These are phyloP conservation scores for Phainopepla nitens DNA, from an alignment of 2,113 vertebrate genomes.

Conservation along the genomic window DNA sequence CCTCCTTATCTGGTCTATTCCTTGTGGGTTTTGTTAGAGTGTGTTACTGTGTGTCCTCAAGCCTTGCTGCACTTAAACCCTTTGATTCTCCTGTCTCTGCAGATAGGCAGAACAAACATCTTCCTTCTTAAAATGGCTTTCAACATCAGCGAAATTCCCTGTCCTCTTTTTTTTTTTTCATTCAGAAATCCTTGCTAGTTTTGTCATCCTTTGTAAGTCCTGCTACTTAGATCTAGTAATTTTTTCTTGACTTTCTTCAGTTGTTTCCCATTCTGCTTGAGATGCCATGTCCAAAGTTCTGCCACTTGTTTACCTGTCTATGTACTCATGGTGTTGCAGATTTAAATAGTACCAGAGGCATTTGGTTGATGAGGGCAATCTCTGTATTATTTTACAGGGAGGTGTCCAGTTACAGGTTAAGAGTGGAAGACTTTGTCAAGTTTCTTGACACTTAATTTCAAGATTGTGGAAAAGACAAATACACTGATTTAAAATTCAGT, in stretches of 20 bases:
- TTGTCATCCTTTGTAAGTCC: not conserved
- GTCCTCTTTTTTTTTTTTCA: not conserved
- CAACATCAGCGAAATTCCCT: not conserved
- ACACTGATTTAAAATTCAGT: not conserved
- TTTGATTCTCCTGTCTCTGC: not conserved
- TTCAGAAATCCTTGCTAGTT: not conserved
- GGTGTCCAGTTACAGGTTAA: not conserved
- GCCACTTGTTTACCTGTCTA: not conserved
- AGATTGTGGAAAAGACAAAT: not conserved
- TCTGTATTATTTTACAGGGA: not conserved
- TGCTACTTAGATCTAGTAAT: not conserved
- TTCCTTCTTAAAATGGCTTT: not conserved
- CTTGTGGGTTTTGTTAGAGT: not conserved
- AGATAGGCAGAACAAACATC: not conserved
- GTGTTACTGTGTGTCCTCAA: not conserved
- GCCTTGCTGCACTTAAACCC: not conserved
- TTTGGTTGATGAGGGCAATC: not conserved
- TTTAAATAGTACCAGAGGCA: not conserved
- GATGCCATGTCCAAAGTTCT: not conserved
- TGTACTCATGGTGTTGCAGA: not conserved
- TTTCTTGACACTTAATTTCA: not conserved
- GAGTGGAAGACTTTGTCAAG: not conserved
- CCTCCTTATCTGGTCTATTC: not conserved
- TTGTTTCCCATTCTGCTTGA: not conserved
- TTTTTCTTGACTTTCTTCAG: not conserved